Percentiles rank a stretch among this genome's conserved stretches.
Conservation (phyloP, 2,797 vertebrate species). For the Crax fasciolata region DNA sequence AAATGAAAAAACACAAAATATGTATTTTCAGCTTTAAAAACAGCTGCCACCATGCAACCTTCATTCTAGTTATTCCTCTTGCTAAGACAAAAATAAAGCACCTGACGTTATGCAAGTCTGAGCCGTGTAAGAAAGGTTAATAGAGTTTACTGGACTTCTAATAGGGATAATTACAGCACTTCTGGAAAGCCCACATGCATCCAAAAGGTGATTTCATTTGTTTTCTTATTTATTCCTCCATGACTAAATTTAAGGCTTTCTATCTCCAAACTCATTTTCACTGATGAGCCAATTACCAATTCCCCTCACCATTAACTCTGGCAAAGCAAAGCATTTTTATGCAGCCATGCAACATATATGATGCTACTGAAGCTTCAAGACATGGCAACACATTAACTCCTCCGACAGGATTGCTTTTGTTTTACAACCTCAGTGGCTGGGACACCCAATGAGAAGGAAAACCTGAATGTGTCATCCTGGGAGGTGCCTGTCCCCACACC, state of each 20-base stretch:
- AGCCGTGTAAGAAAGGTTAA: slow-evolving; percentile 31
- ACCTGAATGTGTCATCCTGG: background rate
- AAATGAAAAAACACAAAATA: background rate
- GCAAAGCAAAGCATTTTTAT: background rate
- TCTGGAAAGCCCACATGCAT: background rate
- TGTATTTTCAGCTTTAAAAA: background rate
- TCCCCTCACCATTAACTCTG: background rate
- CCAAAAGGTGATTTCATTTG: background rate
- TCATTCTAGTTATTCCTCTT: background rate
- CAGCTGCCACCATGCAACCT: background rate
- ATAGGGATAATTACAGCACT: background rate
- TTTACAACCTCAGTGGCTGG: background rate
- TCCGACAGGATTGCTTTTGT: background rate
- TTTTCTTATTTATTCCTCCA: background rate
- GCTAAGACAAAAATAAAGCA: background rate
- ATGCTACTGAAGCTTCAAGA: background rate
- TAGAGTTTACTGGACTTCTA: background rate
- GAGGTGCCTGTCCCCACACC: accelerated
- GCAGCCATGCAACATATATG: accelerated
- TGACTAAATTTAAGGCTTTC: background rate
- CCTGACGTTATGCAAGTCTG: background rate
- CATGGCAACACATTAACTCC: background rate
- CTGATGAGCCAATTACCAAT: background rate
- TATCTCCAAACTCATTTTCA: background rate
- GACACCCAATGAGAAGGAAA: background rate